Base-by-base conservation (phyloP, 2,797 vertebrate genomes). In the Spatula clypeata region DNA sequence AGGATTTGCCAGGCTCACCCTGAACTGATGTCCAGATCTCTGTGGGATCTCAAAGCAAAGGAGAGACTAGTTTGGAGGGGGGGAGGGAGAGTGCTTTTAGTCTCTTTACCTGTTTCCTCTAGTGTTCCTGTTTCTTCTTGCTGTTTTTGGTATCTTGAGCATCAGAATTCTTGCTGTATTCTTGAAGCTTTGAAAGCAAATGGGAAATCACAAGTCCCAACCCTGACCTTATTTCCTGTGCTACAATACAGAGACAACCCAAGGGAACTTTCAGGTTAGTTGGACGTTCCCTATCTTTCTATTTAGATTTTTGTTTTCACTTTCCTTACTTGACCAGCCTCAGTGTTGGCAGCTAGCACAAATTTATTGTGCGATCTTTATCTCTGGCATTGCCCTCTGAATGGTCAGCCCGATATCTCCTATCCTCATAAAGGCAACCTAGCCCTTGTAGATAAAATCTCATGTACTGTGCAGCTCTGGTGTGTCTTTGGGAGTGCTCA, bases 161-260 rank as follows among this genome's bases (percentile, higher is more conserved):
- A 72, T 57, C 61, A 69, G 31, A 47, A 24, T 72, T 90, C 53
- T 51, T 91, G 82, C 13, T 49, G 23, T 88, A 61, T 65, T 94
- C 75, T 82, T 74, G 64, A 84, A 83, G 32, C 10, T 88, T 89
- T 84, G 90, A 86, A 94, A 88, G 32, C 51, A 86, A 93, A 90
- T 64, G 58, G 54, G 84, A 91, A 85, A 75, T 79, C 9, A 83
- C 36, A 23, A 64, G 36, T 57, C 72, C 60, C 64, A 77, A 42
- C 14, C 65, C 54, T 44, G 47, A 77, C 42, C 9, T 84, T 81
- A 75, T 79, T 91, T 96, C 62, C 70, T 69, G 42, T 90, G 58
- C 31, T 72, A 40, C 66, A 81, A 36, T 42, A 29, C n/a, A 86
- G 49, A 71, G 53, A 61, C 40, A 94, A 34, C 36, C 18, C 61